A percentile compares a stretch with the other conserved stretches of the same genome.
phyloP scores from a whole-genome alignment of 92 coral and sea anemone genomes.

The Phenganax stokvisi region DNA sequence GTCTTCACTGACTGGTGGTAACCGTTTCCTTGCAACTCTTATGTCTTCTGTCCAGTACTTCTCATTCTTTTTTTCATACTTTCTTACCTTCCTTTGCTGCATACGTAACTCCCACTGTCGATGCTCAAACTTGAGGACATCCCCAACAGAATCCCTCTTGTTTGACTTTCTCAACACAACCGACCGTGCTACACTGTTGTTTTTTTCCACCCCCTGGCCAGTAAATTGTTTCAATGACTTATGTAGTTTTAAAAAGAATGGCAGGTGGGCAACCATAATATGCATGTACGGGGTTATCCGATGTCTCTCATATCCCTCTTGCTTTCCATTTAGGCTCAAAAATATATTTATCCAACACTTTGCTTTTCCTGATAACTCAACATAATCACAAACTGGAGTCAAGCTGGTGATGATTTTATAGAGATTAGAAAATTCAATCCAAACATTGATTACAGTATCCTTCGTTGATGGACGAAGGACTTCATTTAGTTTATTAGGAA shows the following conservation, averaged over 20 bases:
- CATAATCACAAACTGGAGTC: constrained; percentile 32
- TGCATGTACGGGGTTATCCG: constrained; percentile 56
- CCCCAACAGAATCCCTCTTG: constrained; percentile 56
- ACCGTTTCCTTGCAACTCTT: background rate
- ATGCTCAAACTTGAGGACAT: constrained; percentile 45
- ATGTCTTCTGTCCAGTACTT: constrained; percentile 53
- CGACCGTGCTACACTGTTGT: constrained; percentile 34
- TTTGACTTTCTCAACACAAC: constrained; percentile 43
- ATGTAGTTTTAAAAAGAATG: constrained; percentile 45
- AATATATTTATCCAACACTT: constrained; percentile 46
- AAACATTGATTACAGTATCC: constrained; percentile 26
- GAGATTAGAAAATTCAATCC: constrained; percentile 33
- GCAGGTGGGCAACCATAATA: constrained; percentile 53
- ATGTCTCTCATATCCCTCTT: constrained; percentile 42
- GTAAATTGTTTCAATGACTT: constrained; percentile 53
- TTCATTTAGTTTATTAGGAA: constrained; percentile 32
- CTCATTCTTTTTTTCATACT: constrained; percentile 41
- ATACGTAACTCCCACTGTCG: constrained; percentile 51
- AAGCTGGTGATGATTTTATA: constrained; percentile 40
- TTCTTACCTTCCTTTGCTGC: constrained; percentile 38
- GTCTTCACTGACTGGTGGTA: background rate
- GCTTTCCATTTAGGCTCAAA: constrained; percentile 18
- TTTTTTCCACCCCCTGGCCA: constrained; percentile 58
- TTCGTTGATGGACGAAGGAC: constrained; percentile 28
- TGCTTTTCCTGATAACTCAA: constrained; percentile 42